Evolutionary conservation across 2,113 vertebrate genomes (phyloP).

Genomic region (Alectura lathami): DNA sequence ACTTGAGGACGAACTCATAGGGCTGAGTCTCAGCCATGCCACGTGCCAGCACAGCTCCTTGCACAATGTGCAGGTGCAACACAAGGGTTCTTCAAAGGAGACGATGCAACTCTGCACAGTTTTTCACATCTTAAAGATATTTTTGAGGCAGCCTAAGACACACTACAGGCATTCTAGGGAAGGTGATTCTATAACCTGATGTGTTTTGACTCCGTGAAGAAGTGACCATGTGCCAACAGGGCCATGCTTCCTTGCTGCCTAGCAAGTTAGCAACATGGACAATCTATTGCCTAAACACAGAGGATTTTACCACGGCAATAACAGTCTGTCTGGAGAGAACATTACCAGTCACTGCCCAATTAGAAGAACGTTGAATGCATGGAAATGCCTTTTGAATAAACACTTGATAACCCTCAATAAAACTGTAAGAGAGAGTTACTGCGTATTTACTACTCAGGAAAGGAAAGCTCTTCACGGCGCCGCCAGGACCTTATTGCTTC

Average conservation of each 20-base stretch:
- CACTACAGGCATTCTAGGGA: rapidly evolving
- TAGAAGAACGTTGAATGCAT: slow-evolving; percentile 20
- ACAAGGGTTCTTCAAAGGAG: not conserved
- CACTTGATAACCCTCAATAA: slow-evolving; percentile 63
- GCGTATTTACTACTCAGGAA: slow-evolving; percentile 51
- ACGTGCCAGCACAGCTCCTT: rapidly evolving
- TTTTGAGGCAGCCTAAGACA: not conserved
- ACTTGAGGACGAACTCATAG: not conserved
- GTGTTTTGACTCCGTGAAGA: not conserved
- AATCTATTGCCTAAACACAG: not conserved
- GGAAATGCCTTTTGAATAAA: slow-evolving; percentile 64
- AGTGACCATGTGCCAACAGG: not conserved
- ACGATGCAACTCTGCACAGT: not conserved
- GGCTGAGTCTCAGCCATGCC: not conserved
- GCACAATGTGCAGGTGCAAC: not conserved
- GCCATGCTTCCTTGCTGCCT: not conserved
- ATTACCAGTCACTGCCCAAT: slow-evolving; percentile 22
- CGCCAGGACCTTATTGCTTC: slow-evolving; percentile 18
- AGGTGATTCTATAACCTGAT: not conserved
- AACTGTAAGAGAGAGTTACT: slow-evolving; percentile 37
- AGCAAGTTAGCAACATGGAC: not conserved
- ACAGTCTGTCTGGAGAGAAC: not conserved
- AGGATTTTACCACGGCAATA: not conserved
- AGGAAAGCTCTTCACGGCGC: not conserved
- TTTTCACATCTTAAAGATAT: not conserved